Base-by-base conservation (phyloP, 2,113 vertebrate genomes). In the Willisornis vidua region DNA sequence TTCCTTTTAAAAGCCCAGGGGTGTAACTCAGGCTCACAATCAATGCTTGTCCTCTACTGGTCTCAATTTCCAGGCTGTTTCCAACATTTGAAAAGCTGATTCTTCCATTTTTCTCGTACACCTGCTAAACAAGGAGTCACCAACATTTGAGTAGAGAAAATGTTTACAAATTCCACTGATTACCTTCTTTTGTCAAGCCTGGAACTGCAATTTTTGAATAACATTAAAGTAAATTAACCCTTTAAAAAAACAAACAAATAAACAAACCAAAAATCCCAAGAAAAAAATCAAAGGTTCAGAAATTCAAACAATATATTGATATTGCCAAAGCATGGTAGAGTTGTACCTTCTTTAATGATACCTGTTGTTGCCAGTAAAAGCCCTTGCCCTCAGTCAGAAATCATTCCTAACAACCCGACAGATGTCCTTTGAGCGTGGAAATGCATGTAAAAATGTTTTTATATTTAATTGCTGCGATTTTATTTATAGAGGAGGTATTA, bases 1-100 rank as follows among this genome's bases (percentile, higher is more conserved):
- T 96, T 94, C 74, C 86, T 87, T 90, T 96, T 90, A 82, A 95
- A 95, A 93, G 74, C 80, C 94, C 90, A 43, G 19, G 20, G 41
- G 82, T 80, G 61, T 76, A 89, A 80, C 70, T 55, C 66, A 72
- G 73, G 51, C 0, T 0, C 55, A 91, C 85, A 97, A 57, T 91
- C 77, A 84, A 31, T 95, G 78, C 68, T 77, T 96, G 85, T 93
- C 13, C 57, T 85, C 65, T 46, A 15, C 74, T 61, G 39, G 49
- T 61, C 90, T 77, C 7, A 1, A 45, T 90, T 81, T 87, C 86
- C 81, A 94, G 68, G 52, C 61, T 35, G 10, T 49, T 76, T 92
- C 59, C 43, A 80, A 19, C 68, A 67, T 86, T 82, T 52, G 41
- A 89, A 87, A 59, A 92, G 71, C 82, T 96, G 14, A 24, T 83